Conservation (phyloP, 2,113 vertebrate species). For the Aegotheles bennettii region DNA sequence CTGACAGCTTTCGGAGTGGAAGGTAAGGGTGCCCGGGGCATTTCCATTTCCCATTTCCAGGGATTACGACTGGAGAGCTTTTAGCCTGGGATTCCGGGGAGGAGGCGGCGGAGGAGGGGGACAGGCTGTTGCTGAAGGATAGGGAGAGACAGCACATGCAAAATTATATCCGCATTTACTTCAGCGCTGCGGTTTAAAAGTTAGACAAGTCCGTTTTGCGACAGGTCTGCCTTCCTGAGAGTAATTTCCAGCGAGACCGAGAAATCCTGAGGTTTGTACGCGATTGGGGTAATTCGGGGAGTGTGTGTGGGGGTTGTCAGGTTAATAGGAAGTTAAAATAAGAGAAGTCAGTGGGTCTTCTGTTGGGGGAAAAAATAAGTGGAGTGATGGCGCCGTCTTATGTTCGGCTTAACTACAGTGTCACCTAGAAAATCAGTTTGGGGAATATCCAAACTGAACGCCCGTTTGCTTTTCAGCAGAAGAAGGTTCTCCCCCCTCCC, state of each 20-base stretch:
- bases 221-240: constrained; percentile 15
- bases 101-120: constrained; percentile 45
- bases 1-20: constrained; percentile 94
- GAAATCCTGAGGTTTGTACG: constrained; percentile 53
- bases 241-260: constrained; percentile 19
- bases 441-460: constrained; percentile 71
- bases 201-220: constrained; percentile 69
- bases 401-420: constrained; percentile 75
- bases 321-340: constrained; percentile 79
- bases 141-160: not conserved
- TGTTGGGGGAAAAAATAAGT: constrained; percentile 63
- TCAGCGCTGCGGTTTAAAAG: constrained; percentile 71
- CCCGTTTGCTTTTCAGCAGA: constrained; percentile 56
- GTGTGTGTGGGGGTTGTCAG: not conserved
- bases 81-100: constrained; percentile 39
- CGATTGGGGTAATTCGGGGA: constrained; percentile 42
- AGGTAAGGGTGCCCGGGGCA: constrained; percentile 81
- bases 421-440: constrained; percentile 73
- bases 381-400: constrained; percentile 86
- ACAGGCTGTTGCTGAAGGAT: constrained; percentile 55
- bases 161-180: constrained; percentile 56
- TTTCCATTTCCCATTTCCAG: constrained; percentile 40
- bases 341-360: constrained; percentile 70
- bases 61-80: constrained; percentile 25
- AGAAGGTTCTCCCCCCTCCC: constrained; percentile 7